Evolutionary conservation across 2,888 invertebrate genomes (phyloP).

Genomic region (Keiferia lycopersicella): DNA sequence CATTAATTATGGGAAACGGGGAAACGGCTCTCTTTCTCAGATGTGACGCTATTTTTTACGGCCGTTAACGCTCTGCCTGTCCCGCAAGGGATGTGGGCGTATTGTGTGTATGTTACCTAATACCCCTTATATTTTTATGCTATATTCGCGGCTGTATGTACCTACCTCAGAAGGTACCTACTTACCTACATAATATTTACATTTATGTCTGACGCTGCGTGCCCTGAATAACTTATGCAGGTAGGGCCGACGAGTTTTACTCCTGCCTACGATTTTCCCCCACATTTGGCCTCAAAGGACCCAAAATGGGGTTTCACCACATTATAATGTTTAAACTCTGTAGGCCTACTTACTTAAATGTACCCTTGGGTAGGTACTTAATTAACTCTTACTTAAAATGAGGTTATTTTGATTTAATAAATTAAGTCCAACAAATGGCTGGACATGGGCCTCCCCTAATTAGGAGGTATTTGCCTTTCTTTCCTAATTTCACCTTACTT

Average conservation of each 20-base stretch:
- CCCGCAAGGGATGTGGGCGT: too few relatives aligned
- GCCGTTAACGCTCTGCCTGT: too few relatives aligned
- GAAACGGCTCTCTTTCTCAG: too few relatives aligned
- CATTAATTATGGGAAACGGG: too few relatives aligned
- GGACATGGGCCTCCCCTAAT: too few relatives aligned
- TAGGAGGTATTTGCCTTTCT: too few relatives aligned
- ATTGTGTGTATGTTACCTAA: too few relatives aligned
- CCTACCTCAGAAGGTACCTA: not conserved
- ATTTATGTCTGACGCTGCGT: constrained; percentile 13
- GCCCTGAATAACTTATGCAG: constrained; percentile 16
- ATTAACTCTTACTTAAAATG: too few relatives aligned
- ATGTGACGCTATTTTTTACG: too few relatives aligned
- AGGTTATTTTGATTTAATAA: too few relatives aligned
- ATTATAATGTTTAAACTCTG: not conserved
- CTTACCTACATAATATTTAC: constrained; percentile 7
- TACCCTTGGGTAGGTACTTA: not conserved
- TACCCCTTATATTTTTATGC: not conserved
- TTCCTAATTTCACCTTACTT: too few relatives aligned
- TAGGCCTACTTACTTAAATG: not conserved
- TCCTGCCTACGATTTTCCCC: not conserved
- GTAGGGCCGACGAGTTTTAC: constrained; percentile 9
- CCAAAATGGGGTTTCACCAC: not conserved
- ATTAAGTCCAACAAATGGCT: too few relatives aligned
- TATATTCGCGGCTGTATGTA: not conserved
- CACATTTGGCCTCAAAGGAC: constrained; percentile 9